Conservation (phyloP, 2,888 invertebrate species). For the Herminia tarsipennalis region DNA sequence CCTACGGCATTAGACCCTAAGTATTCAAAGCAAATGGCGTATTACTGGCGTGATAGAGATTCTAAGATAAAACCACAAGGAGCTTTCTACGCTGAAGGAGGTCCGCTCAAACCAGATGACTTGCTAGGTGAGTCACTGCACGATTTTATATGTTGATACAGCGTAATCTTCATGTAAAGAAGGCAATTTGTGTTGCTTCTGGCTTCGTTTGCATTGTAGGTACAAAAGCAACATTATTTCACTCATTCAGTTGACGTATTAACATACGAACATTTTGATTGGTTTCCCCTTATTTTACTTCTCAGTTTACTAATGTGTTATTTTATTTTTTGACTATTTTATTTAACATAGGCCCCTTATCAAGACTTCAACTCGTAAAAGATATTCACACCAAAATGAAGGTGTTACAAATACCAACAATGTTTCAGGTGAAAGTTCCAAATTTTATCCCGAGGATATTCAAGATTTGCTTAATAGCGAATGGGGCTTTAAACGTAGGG, state of each 20-base stretch:
- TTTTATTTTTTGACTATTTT: slow-evolving; percentile 54
- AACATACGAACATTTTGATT: slow-evolving; percentile 50
- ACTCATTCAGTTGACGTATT: slow-evolving; percentile 56
- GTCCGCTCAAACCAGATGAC: slow-evolving; percentile 72
- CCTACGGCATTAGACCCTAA: slow-evolving; percentile 48
- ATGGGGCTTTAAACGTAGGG: slow-evolving; percentile 94
- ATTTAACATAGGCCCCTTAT: slow-evolving; percentile 52
- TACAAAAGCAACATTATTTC: slow-evolving; percentile 57
- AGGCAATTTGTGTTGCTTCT: slow-evolving; percentile 68
- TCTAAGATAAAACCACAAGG: slow-evolving; percentile 63
- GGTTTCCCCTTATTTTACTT: slow-evolving; percentile 57
- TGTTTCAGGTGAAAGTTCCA: slow-evolving; percentile 84
- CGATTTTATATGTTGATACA: slow-evolving; percentile 19
- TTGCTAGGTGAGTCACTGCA: slow-evolving; percentile 63
- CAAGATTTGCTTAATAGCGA: slow-evolving; percentile 87
- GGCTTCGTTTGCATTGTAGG: slow-evolving; percentile 69
- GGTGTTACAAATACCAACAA: slow-evolving; percentile 73
- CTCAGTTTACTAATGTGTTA: slow-evolving; percentile 46
- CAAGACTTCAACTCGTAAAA: slow-evolving; percentile 48
- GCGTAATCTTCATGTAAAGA: slow-evolving; percentile 48
- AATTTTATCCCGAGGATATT: slow-evolving; percentile 82
- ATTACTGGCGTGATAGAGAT: slow-evolving; percentile 70
- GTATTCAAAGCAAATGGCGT: slow-evolving; percentile 72
- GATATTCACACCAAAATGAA: slow-evolving; percentile 54
- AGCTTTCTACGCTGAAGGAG: slow-evolving; percentile 76